Evolutionary conservation across 2,888 invertebrate genomes (phyloP), one percentile per base, ranked within the genome.

Genomic region (Drosophila algonquin): DNA sequence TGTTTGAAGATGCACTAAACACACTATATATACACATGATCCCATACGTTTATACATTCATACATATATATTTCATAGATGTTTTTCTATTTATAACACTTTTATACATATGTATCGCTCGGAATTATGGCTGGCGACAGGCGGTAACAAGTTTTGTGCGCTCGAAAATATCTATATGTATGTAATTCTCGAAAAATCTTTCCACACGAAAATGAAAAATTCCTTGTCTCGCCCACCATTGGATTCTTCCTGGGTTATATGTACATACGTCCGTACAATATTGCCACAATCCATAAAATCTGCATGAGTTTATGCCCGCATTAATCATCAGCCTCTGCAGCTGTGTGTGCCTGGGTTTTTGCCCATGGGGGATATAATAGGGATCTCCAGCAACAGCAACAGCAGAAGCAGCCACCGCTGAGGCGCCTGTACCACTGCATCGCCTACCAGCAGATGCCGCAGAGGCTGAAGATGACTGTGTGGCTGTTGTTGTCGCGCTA

Each of bases 71-170:
- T 53, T 45, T 58, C 51, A 51, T 69, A 51, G 58, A 59, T 70
- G 51, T 45, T 2, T n/a, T 45, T 58, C 67, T 68, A 68, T 70
- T 68, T 59, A 21, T 68, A 68, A 21, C 51, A 12, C 12, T 27
- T 32, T 27, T 44, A 70, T 59, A 70, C 32, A 70, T 70, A 70
- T 44, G 46, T 72, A 51, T n/a, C 24, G 44, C 44, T 56, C 27
- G 65, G 70, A 69, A 67, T 67, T 67, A 67, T 88, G 76, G 81
- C 68, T 71, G 79, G 64, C 89, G 87, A 83, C 89, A 83, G 81
- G 87, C 81, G 83, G 55, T 84, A 88, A 86, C 72, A 72, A 84
- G 72, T 61, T 61, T 76, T 61, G 40, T 62, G 48, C 53, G 71
- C 53, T 76, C 84, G 64, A 84, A 61, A 73, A 84, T 63, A 69